Base-by-base conservation (phyloP, 2,113 vertebrate genomes). In the Tachycineta bicolor region DNA sequence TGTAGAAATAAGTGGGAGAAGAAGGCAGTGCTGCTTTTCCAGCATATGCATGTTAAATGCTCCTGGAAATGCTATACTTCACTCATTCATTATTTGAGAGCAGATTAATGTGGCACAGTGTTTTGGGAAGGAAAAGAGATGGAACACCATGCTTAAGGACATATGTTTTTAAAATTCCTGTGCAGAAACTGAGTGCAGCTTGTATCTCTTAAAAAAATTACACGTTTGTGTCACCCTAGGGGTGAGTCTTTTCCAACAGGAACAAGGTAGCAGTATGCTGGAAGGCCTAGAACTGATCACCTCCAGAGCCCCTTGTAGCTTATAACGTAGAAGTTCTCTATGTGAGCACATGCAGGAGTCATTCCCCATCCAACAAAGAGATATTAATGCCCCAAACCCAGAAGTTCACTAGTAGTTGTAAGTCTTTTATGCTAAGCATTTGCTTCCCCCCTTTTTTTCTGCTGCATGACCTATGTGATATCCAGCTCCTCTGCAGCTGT, bases 281-380 rank as follows among this genome's bases (percentile, higher is more conserved):
- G 39, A 81, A 68, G 62, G 29, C 55, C 43, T 71, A 49, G 74
- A 87, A 41, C 62, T 76, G 44, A 52, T 87, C 29, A 43, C 31
- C 41, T 79, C 47, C 33, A 15, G 39, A 46, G 60, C 70, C 62
- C 47, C 34, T 43, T 52, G 20, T 70, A 77, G 60, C 39, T 85
- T 85, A 33, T 69, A 77, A 85, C 0, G 1, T 17, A 26, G 17
- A 29, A 67, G 18, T 41, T 15, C 37, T 31, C 2, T 53, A 3
- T 0, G 0, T 29, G 28, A 85, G n/a, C 1, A 3, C 5, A 8
- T 53, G 29, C 23, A 53, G 47, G 31, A 75, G 60, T 89, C 22
- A 52, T 59, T 70, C 29, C 13, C 41, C 22, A 70, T 56, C 26
- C 49, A 83, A 21, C 18, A 43, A 55, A 63, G 70, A 34, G 18